phyloP scores from a whole-genome alignment of 1,140 invertebrate species.

The Drosophila elegans region DNA sequence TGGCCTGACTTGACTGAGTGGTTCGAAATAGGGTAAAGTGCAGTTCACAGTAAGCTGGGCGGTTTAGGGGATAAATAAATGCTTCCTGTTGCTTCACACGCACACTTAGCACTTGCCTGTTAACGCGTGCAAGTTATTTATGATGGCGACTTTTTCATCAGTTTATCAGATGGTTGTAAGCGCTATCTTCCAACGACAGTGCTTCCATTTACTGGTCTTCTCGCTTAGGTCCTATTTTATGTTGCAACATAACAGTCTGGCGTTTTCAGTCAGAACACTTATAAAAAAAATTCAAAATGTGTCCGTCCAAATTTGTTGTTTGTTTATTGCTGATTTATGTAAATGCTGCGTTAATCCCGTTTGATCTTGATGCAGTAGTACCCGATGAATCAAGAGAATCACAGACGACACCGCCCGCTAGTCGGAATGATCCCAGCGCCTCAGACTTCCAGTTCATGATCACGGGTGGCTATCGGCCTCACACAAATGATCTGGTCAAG shows the following conservation, averaged over 20 bases:
- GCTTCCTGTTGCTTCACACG: conserved; percentile 34
- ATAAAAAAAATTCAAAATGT: conserved; percentile 26
- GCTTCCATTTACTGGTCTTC: conserved; percentile 3
- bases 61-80: conserved; percentile 19
- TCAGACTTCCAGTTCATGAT: conserved; percentile 55
- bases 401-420: background rate
- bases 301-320: conserved; percentile 53
- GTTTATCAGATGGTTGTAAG: conserved; percentile 54
- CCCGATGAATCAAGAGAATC: background rate
- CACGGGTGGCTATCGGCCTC: conserved; percentile 61
- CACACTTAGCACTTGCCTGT: conserved; percentile 6
- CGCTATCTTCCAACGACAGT: conserved; percentile 23
- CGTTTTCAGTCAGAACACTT: background rate
- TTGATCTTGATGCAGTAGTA: no score
- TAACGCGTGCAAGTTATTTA: conserved; percentile 56
- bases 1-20: conserved; percentile 7
- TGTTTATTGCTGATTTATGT: conserved; percentile 8
- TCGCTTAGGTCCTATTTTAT: background rate
- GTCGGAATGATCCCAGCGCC: background rate
- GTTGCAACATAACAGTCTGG: background rate
- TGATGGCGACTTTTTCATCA: conserved; percentile 59
- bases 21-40: conserved; percentile 13
- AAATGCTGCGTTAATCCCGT: no score
- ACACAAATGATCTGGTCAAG: conserved; percentile 26
- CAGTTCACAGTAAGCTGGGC: conserved; percentile 1